Base-by-base conservation (phyloP, 2,113 vertebrate genomes). In the Hystrix brachyura region DNA sequence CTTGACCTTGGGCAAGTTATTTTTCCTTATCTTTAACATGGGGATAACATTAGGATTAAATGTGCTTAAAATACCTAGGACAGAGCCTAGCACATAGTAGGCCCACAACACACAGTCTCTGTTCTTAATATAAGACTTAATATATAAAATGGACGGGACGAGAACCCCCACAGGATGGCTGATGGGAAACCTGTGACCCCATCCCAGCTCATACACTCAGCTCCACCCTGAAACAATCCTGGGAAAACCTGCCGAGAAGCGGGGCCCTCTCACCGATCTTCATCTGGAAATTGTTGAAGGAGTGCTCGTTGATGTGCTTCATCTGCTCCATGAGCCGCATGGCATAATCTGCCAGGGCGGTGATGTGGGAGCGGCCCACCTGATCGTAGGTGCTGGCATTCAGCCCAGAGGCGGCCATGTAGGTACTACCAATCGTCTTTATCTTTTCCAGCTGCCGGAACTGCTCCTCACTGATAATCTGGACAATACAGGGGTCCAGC, bases 201-300 rank as follows among this genome's bases (percentile, higher is more conserved):
- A 27, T n/a, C 83, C 87, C 59, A 67, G 80, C 59, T 59, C 46
- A 17, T 3, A 3, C 43, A 43, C 64, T 62, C 15, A 23, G 59
- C 74, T 87, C 55, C 51, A 48, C 78, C 71, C 72, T 32, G 76
- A 86, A 55, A 57, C 0, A 5, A 51, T 38, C 34, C 57, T 4
- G 34, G 60, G 67, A 51, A 59, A 76, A n/a, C 9, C 27, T 57
- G 51, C 55, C 43, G 11, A 34, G 59, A 29, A 27, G 0, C 53
- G 43, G 69, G 29, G 53, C 48, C 34, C 79, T 29, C 98, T 98
- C 81, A 99, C 99, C 99, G 23, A 99, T 99, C 98, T 99, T 99
- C 99, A 99, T 99, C 98, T 99, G 99, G 98, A 99, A 99, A 96
- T 99, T 99, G 98, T 99, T 99, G 99, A 99, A 99, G 97, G 99